Evolutionary conservation across 2,797 vertebrate genomes (phyloP), one percentile per base, ranked within the genome.

Genomic region (Paguma larvata): DNA sequence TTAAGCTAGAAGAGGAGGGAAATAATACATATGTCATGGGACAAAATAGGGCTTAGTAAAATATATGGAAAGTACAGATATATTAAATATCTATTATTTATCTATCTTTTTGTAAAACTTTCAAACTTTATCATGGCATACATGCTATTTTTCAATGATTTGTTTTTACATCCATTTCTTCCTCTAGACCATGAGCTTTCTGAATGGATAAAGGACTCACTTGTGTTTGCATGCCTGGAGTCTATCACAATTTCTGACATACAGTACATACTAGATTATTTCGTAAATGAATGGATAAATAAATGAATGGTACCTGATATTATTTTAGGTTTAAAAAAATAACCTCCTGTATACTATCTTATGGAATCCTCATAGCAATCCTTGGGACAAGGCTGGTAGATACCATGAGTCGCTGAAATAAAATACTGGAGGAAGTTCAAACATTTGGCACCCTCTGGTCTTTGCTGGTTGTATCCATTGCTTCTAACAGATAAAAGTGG

Each of bases 101-200:
- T n/a, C n/a, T 89, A 48, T 46, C 25, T 32, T 82, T 73, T 92
- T 92, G 82, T 73, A 91, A 87, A 82, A 91, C 56, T 56, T 44
- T 0, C 73, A 34, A 78, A 11, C 65, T 95, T 79, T 67, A 65
- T 38, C 48, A 53, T 15, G 25, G 68, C 46, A 80, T 38, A 56
- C 86, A n/a, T 46, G 80, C 65, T 38, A 2, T 56, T 80, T 87
- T 82, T 53, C 34, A 73, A 25, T 72, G 34, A 85, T 80, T 44
- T 86, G 27, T 53, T 51, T 56, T 56, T 18, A 13, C n/a, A 46
- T 38, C n/a, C 56, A 6, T 85, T 79, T 85, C 63, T 95, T 53
- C 19, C 68, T 19, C 32, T 46, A 32, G 23, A 68, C 13, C 25
- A 2, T 59, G 34, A 82, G 56, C 30, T 46, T 87, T 80, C 77